phyloP scores from a whole-genome alignment of 2,797 vertebrate species.

The Chelidonichthys spinosus region DNA sequence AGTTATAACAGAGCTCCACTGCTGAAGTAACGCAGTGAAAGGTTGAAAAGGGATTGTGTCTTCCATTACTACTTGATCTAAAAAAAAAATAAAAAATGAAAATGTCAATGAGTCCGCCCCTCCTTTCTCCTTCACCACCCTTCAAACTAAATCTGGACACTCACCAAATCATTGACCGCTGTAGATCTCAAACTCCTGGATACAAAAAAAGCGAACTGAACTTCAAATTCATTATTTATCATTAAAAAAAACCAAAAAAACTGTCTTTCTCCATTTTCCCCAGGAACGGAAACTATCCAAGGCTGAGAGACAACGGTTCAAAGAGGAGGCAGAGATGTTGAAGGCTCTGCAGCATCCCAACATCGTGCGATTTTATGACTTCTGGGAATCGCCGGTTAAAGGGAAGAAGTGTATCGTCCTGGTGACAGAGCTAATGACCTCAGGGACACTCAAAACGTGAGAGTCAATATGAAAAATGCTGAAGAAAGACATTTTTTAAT shows the following conservation, averaged over 20 bases:
- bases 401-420: slow-evolving; percentile 97
- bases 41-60: background rate
- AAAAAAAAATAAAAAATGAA: slow-evolving; percentile 19
- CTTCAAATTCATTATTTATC: background rate
- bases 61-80: background rate
- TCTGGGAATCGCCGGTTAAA: slow-evolving; percentile 97
- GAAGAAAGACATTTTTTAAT: background rate
- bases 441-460: slow-evolving; percentile 98
- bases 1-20: background rate
- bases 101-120: background rate
- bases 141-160: background rate
- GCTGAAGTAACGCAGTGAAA: slow-evolving; percentile 3
- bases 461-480: slow-evolving; percentile 47
- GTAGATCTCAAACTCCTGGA: background rate
- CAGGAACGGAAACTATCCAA: slow-evolving; percentile 98
- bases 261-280: slow-evolving; percentile 17
- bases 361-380: slow-evolving; percentile 98
- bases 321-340: slow-evolving; percentile 98
- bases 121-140: background rate
- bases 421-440: slow-evolving; percentile 98
- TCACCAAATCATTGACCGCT: background rate
- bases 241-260: background rate
- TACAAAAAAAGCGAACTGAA: slow-evolving; percentile 4
- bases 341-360: slow-evolving; percentile 98
- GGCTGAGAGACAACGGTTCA: slow-evolving; percentile 95